Evolutionary conservation across 2,797 vertebrate species (phyloP).

Genomic region (Spheniscus humboldti): DNA sequence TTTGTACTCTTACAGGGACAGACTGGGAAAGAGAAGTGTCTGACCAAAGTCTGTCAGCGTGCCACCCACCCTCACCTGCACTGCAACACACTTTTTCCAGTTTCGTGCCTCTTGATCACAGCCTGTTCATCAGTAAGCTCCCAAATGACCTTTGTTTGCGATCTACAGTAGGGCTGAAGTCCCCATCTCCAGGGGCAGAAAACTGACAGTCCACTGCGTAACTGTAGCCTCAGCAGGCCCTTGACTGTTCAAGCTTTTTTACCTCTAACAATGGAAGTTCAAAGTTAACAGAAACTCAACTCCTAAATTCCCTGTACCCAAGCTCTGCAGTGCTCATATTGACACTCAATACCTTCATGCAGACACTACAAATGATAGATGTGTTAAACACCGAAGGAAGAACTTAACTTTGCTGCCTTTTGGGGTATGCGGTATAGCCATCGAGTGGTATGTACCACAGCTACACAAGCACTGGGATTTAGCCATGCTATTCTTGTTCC

Average conservation of each 20-base stretch:
- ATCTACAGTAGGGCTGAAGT: neutral
- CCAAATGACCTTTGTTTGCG: neutral
- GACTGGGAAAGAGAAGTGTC: neutral
- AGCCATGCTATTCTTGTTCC: neutral
- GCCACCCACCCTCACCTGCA: neutral
- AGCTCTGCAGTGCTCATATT: neutral
- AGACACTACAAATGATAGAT: neutral
- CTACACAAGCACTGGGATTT: neutral
- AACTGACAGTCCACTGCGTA: neutral
- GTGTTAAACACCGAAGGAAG: neutral
- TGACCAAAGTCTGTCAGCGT: neutral
- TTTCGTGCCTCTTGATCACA: neutral
- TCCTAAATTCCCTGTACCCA: neutral
- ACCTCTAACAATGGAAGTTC: neutral
- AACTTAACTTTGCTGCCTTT: constrained; percentile 3
- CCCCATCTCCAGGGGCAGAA: neutral
- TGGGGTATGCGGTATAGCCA: neutral
- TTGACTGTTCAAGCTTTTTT: neutral
- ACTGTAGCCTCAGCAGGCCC: neutral
- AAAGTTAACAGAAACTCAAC: neutral
- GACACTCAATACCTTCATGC: neutral
- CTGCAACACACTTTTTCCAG: neutral
- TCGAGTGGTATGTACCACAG: neutral
- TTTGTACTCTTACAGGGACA: neutral
- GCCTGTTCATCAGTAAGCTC: neutral